Conservation (phyloP, 2,797 vertebrate species). For the Lagocephalus sceleratus region DNA sequence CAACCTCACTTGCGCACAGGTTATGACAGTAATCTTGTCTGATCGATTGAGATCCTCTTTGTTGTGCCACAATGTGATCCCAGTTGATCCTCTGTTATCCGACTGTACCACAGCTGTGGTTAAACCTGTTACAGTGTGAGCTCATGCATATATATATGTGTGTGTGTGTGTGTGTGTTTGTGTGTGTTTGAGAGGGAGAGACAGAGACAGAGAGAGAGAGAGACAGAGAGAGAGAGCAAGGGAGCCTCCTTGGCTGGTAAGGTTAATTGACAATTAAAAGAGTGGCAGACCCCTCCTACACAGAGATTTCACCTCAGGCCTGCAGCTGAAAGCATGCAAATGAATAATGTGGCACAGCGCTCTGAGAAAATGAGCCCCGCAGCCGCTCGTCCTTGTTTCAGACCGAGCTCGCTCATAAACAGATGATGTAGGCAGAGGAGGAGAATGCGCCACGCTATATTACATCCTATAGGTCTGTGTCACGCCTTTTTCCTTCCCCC, state of each 20-base stretch:
- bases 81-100: constrained; percentile 49
- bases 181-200: no score
- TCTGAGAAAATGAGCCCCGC: constrained; percentile 47
- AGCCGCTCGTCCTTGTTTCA: constrained; percentile 42
- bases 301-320: constrained; percentile 70
- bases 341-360: constrained; percentile 61
- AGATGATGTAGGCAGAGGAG: constrained; percentile 1
- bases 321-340: constrained; percentile 70
- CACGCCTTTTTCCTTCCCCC: constrained; percentile 13
- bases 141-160: constrained; percentile 10
- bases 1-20: constrained; percentile 16
- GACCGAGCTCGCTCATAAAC: constrained; percentile 22
- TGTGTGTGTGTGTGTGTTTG: constrained; percentile 8
- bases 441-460: background rate
- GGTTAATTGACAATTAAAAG: constrained; percentile 80
- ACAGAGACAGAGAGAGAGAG: background rate
- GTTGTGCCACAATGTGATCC: constrained; percentile 50
- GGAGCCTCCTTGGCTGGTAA: constrained; percentile 34
- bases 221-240: constrained; percentile 16
- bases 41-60: constrained; percentile 54
- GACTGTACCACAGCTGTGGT: constrained; percentile 41
- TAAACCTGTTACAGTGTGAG: constrained; percentile 26
- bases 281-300: constrained; percentile 60
- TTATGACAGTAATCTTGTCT: constrained; percentile 49
- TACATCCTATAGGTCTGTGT: constrained; percentile 33